Base-by-base conservation (phyloP, 2,113 vertebrate species). In the Pseudorectes ferrugineus region DNA sequence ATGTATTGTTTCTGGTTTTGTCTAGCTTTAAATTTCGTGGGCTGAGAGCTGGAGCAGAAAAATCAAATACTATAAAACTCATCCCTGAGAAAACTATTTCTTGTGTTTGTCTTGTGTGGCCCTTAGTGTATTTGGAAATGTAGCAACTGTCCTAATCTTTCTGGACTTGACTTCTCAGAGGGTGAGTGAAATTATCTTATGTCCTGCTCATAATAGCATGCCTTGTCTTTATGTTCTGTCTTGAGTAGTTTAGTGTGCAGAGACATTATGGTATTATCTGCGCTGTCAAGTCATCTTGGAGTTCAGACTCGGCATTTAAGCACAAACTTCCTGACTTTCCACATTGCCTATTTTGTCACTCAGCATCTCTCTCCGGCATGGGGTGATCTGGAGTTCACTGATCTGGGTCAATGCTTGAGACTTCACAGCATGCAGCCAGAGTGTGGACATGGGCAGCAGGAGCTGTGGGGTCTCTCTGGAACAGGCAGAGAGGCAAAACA, bases 21-120 rank as follows among this genome's bases (percentile, higher is more conserved):
- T 62, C 29, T 66, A 80, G 28, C 26, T 49, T 90, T 88, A 77
- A 20, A 76, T 91, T 86, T 95, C 21, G 46, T 89, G 23, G 18
- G 12, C 33, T 91, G 48, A 63, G 29, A 84, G 85, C 8, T 33
- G 35, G 89, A 80, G 67, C 52, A 68, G 63, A 74, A 89, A 92
- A 59, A 72, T 33, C 35, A 67, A 78, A 90, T 46, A 21, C 14
- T 71, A 11, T 49, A 79, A 72, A 85, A 55, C 21, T 59, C 66
- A 68, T 40, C 6, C 18, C 17, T 65, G 48, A 79, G 36, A 79
- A 88, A 95, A 82, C 2, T 5, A 16, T 81, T 71, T 63, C 51
- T 74, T 80, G 11, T 59, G 25, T 67, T 65, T 77, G 10, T 43
- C 70, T 85, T 75, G 3, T 72, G 40, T 52, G 31, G 38, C 6